A percentile compares a stretch with the other conserved stretches of the same genome.
These are phyloP conservation scores for Atta texana DNA, from an alignment of 1,140 invertebrate genomes.

Conservation along the genomic window DNA sequence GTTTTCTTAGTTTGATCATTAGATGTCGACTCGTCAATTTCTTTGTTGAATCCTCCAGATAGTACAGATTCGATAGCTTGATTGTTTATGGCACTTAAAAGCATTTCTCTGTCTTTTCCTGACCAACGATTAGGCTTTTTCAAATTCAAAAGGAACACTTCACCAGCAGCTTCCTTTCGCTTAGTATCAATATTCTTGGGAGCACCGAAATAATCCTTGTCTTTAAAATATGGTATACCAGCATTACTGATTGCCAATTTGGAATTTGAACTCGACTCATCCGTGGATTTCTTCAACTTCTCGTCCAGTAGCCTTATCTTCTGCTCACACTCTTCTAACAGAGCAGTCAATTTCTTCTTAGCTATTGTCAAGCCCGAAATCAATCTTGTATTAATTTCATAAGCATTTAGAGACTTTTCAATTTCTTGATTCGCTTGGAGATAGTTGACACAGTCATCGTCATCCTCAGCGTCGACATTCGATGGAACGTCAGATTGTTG, in stretches of 20 bases:
- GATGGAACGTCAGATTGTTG: background rate
- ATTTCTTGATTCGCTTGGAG: background rate
- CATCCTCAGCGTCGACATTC: background rate
- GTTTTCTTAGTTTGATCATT: constrained; percentile 3
- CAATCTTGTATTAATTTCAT: constrained; percentile 75
- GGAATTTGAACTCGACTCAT: background rate
- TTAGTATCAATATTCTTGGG: constrained; percentile 81
- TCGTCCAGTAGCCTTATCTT: constrained; percentile 69
- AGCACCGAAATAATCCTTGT: constrained; percentile 79
- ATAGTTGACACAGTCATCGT: background rate
- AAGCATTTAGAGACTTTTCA: background rate
- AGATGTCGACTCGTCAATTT: background rate
- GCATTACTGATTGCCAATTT: constrained; percentile 68
- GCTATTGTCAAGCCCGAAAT: constrained; percentile 64
- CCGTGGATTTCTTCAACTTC: constrained; percentile 33
- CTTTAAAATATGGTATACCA: constrained; percentile 86
- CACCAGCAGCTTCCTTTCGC: constrained; percentile 79
- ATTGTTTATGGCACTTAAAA: constrained; percentile 77
- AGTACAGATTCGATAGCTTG: constrained; percentile 68
- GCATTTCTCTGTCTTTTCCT: constrained; percentile 75
- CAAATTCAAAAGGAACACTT: constrained; percentile 78
- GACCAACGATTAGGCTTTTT: constrained; percentile 79
- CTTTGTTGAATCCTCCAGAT: background rate
- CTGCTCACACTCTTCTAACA: constrained; percentile 76
- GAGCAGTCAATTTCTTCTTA: constrained; percentile 66